Evolutionary conservation across 2,888 invertebrate species (phyloP).

Genomic region (Andrena chrysosceles): DNA sequence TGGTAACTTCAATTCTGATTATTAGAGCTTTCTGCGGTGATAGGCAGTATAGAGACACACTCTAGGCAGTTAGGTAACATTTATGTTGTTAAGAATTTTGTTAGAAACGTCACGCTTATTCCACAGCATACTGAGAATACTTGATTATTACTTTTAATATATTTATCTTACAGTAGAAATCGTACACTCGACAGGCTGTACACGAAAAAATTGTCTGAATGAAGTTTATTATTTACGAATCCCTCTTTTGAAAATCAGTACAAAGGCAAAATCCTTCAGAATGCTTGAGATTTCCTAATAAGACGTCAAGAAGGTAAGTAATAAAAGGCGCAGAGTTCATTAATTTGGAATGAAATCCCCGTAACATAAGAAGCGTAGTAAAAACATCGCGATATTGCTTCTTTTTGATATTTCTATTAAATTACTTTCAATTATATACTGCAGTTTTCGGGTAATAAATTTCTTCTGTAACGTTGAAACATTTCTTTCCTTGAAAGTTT

Average conservation of each 20-base stretch:
- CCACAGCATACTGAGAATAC: background rate
- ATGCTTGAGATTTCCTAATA: conserved; percentile 1
- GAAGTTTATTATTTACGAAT: background rate
- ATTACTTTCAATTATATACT: conserved; percentile 1
- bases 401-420: background rate
- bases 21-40: no score
- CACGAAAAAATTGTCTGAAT: background rate
- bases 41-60: no score
- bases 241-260: background rate
- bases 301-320: background rate
- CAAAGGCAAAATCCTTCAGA: background rate
- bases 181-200: background rate
- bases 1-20: no score
- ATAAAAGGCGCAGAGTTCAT: conserved; percentile 4
- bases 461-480: background rate
- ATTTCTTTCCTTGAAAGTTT: background rate
- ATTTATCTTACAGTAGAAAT: background rate
- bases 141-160: background rate
- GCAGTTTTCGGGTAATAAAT: background rate
- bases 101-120: background rate
- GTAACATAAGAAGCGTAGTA: background rate
- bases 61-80: no score
- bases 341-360: background rate
- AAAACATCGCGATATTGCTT: background rate
- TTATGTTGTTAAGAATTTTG: background rate